phyloP scores from a whole-genome alignment of 2,888 invertebrate genomes.

The Lasioglossum marginatum region DNA sequence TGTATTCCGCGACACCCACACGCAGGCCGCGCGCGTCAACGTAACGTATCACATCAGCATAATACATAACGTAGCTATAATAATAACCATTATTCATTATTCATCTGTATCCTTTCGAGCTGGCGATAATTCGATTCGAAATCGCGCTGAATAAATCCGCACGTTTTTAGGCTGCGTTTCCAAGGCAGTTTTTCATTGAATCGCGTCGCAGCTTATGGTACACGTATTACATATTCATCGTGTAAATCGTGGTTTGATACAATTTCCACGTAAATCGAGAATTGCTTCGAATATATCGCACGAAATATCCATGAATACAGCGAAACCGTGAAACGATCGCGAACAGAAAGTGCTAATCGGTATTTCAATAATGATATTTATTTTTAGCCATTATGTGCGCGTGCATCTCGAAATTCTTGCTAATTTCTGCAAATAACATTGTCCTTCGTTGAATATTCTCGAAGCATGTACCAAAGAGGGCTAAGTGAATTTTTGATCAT shows the following conservation, averaged over 20 bases:
- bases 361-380: not conserved
- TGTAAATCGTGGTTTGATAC: not conserved
- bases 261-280: slow-evolving; percentile 12
- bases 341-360: not conserved
- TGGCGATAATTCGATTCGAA: slow-evolving; percentile 9
- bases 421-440: not conserved
- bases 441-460: not conserved
- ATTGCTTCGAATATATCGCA: not conserved
- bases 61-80: slow-evolving; percentile 1
- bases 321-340: not conserved
- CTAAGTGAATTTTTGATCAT: no score
- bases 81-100: slow-evolving; percentile 13
- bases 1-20: not conserved
- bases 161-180: not conserved
- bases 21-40: not conserved
- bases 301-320: not conserved
- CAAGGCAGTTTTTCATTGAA: slow-evolving; percentile 4
- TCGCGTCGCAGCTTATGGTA: slow-evolving; percentile 6
- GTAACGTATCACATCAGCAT: slow-evolving; percentile 4
- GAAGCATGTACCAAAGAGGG: no score
- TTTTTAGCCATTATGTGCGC: not conserved
- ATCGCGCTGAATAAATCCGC: not conserved
- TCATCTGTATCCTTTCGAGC: not conserved
- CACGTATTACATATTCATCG: slow-evolving; percentile 3
- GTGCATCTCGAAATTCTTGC: not conserved